Evolutionary conservation across 1,140 invertebrate species (phyloP), one percentile per base, ranked within the genome.

Genomic region (Hormaphis cornu): DNA sequence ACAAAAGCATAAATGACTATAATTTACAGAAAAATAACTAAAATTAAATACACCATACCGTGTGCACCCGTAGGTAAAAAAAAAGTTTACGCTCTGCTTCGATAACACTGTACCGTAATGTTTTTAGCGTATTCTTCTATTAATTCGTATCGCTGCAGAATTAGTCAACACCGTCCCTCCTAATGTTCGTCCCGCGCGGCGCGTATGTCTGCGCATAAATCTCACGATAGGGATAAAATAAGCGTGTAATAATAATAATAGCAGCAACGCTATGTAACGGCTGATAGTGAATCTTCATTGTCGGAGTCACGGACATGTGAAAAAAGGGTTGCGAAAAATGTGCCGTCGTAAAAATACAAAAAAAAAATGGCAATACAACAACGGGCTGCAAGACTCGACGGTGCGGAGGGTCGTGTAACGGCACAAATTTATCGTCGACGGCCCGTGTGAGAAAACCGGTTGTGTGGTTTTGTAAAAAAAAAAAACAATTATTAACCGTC

Each of bases 251-350:
- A 42, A 50, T 50, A 50, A 4, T 22, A 18, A 44, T 7, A n/a
- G 42, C 3, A 44, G 14, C 30, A 33, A 33, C 30, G 30, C 30
- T 50, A 16, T 44, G 58, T 61, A 46, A 44, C 58, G 40, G 20
- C 35, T n/a, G 58, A 61, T 61, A 61, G 40, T 46, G 40, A 46
- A 61, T 61, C 40, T 61, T 61, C 58, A 61, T 61, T 61, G 58
- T 61, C 58, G 20, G n/a, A 61, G 58, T 61, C 58, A 61, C 58
- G 58, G 40, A 42, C 40, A 61, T 46, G 58, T 61, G 58, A 61
- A 61, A 61, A 61, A 54, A 61, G 58, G 58, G 58, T 61, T 61
- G 58, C 58, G 40, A 61, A 61, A 61, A 61, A 46, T 61, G 26
- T 42, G 12, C 40, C 40, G 42, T 61, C 58, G 40, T 61, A 61